Evolutionary conservation across 92 coral and sea anemone genomes (phyloP), one percentile per base, ranked within the genome.

Genomic region (Porites evermanni): DNA sequence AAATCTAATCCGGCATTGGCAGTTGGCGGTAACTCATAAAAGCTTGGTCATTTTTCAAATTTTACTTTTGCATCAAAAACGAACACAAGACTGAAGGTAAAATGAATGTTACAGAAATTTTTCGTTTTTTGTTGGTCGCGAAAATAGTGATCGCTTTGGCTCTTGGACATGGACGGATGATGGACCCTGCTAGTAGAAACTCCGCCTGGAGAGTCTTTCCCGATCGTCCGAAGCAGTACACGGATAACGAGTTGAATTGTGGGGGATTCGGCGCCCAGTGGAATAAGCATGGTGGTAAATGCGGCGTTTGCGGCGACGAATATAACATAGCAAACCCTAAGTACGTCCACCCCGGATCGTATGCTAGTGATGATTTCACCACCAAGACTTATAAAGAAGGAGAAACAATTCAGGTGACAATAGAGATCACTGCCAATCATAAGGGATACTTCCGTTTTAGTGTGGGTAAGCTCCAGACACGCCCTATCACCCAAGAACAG

Each of bases 401-500:
- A 13, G 90, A 94, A 16, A 72, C 20, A 16, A 91, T 94, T 52
- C 59, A 75, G 10, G 97, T 87, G 16, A 79, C 64, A 56, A 85
- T 18, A 12, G 23, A 84, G 21, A 95, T 95, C 72, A 95, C 98
- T 11, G 88, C 95, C 71, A 93, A 95, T 68, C 98, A 95, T 78
- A 79, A 90, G 68, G 98, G 98, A 17, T 91, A 81, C 89, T 95
- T 93, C 67, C 87, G 80, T 64, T 95, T 92, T 79, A 75, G 95
- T 76, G 89, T 95, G 14, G 98, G 96, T 6, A 80, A 90, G 19
- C 71, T 95, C 1, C 91, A 83, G 3, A 89, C 71, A 7, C 95
- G 88, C 2, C 98, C 98, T 56, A 93, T 95, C 91, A 95, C 92
- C 74, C 92, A 95, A 71, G 82, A 83, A 24, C 91, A 93, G 54